Percentiles rank a stretch among this genome's conserved stretches.
Conservation (phyloP, 2,113 vertebrate genomes). For the Ramphastos sulfuratus region DNA sequence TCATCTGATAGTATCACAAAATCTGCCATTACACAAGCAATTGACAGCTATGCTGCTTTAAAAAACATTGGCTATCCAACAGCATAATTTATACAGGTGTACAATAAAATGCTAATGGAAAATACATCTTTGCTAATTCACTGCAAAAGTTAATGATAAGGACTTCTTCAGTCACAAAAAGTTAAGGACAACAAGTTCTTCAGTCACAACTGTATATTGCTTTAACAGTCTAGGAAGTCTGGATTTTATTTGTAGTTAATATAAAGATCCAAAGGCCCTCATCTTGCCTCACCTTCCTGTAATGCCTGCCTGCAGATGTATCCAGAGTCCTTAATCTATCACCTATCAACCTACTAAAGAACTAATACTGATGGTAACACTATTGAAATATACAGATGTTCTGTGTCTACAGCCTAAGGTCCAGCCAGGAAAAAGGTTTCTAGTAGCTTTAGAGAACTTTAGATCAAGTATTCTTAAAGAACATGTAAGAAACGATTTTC, state of each 20-base stretch:
- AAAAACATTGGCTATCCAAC: slow-evolving; percentile 67
- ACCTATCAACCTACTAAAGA: not conserved
- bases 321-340: not conserved
- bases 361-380: not conserved
- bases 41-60: slow-evolving; percentile 61
- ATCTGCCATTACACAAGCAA: slow-evolving; percentile 42
- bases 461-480: not conserved
- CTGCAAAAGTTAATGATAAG: not conserved
- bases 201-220: not conserved
- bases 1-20: slow-evolving; percentile 54
- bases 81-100: slow-evolving; percentile 56
- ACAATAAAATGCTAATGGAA: slow-evolving; percentile 3
- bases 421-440: not conserved
- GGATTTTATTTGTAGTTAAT: not conserved
- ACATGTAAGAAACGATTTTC: not conserved
- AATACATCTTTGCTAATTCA: not conserved
- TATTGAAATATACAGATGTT: not conserved
- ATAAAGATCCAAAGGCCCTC: not conserved
- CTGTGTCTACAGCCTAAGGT: not conserved
- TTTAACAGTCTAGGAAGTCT: not conserved
- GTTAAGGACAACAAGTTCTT: not conserved
- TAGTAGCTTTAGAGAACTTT: not conserved
- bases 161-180: not conserved
- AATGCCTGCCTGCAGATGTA: not conserved
- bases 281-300: not conserved